These are phyloP conservation scores for Drosophila atripex DNA, from an alignment of 2,888 invertebrate genomes.

Conservation along the genomic window DNA sequence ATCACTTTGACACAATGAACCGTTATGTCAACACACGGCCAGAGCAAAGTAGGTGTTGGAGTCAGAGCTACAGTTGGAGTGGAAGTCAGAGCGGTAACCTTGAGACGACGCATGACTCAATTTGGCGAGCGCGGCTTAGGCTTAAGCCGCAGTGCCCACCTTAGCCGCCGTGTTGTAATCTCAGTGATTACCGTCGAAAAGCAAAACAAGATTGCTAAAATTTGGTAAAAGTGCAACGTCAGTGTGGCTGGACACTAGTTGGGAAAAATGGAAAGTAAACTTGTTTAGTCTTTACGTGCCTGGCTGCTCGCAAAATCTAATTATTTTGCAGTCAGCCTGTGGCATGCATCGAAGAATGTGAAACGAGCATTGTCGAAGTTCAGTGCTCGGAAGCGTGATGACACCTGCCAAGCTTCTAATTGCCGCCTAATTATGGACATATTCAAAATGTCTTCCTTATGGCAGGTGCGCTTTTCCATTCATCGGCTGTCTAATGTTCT, in stretches of 20 bases:
- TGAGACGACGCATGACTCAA: slow-evolving; percentile 52
- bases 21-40: slow-evolving; percentile 62
- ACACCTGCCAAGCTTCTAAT: slow-evolving; percentile 9
- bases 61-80: slow-evolving; percentile 8
- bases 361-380: slow-evolving; percentile 12
- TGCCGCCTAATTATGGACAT: slow-evolving; percentile 5
- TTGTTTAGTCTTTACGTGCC: slow-evolving; percentile 11
- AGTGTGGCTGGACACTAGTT: slow-evolving; percentile 61
- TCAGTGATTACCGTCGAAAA: slow-evolving; percentile 43
- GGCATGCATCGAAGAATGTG: slow-evolving; percentile 18
- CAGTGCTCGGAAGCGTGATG: background rate
- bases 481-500: slow-evolving; percentile 62
- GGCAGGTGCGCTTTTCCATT: slow-evolving; percentile 19
- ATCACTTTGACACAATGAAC: slow-evolving; percentile 75
- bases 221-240: slow-evolving; percentile 73
- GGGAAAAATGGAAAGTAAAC: slow-evolving; percentile 68
- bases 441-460: slow-evolving; percentile 19
- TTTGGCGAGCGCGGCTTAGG: slow-evolving; percentile 39
- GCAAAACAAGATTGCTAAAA: slow-evolving; percentile 41
- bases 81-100: slow-evolving; percentile 54
- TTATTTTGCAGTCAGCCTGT: slow-evolving; percentile 14
- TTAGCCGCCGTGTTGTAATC: slow-evolving; percentile 62
- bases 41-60: slow-evolving; percentile 20
- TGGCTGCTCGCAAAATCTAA: slow-evolving; percentile 19
- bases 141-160: slow-evolving; percentile 29